Base-by-base conservation (phyloP, 2,113 vertebrate genomes). In the Echinops telfairi region DNA sequence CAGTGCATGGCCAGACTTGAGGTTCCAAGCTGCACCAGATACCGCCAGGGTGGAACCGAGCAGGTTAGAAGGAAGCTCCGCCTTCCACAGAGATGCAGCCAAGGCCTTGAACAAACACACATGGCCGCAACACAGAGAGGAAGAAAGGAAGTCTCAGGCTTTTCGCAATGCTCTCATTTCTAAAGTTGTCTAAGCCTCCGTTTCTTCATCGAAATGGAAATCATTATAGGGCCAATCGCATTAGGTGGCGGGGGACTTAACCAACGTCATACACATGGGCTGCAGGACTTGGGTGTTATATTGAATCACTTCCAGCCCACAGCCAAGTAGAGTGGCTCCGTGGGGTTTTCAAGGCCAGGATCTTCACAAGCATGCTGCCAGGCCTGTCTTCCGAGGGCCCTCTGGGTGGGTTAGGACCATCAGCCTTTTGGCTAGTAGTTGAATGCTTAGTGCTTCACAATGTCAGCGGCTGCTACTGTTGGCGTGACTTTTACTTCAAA, bases 401-500 rank as follows among this genome's bases (percentile, higher is more conserved):
- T 29, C 25, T 71, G n/a, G n/a, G 31, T 6, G 16, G 17, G 31
- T 36, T 33, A 14, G n/a, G 33, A 71, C 19, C 20, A 17, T n/a
- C n/a, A 20, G 33, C 70, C n/a, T 33, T 4, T 36, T 33, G n/a
- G 17, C 16, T 71, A 20, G 31, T n/a, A 4, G 27, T 66, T 3
- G 27, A 66, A 4, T 2, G 64, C 64, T 38, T 36, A 11, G 43
- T 12, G 29, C 33, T 57, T 40, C 43, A 0, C 33, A 3, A 62
- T 0, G 53, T 25, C 36, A 31, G 40, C 40, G 4, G 36, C 17
- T 16, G 1, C 22, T 29, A 23, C 20, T 14, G 57, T 75, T 31
- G 27, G 95, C 97, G 96, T 96, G 95, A 98, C 98, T 84, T 88
- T 53, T 19, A 73, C n/a, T 62, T 36, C 31, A 57, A 64, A 40